Base-by-base conservation (phyloP, 2,888 invertebrate genomes). In the Theodoxus fluviatilis region DNA sequence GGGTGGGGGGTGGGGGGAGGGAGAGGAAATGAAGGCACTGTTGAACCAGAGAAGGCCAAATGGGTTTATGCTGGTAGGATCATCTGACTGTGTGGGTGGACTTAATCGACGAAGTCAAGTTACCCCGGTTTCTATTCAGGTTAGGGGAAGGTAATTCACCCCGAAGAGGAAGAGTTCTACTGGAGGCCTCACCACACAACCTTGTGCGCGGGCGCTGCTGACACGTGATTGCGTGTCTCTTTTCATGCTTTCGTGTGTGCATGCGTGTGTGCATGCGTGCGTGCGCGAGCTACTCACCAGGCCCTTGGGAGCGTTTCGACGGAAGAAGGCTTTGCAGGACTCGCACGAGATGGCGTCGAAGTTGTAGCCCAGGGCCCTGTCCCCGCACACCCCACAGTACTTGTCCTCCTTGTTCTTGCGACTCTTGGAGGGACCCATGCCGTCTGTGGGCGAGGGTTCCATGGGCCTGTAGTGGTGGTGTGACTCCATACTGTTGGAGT, bases 301-400 rank as follows among this genome's bases (percentile, higher is more conserved):
- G 70, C 86, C 85, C 78, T 87, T 87, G 22, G 86, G 86, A n/a
- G 87, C 87, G 82, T 87, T 87, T 70, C 87, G 68, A 68, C 87
- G 77, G 79, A 87, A 87, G 82, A 87, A 87, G 12, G 87, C 87
- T 77, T 87, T 87, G 77, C 87, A 86, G 0, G 85, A 86, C 78
- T 87, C 87, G 75, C 87, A 87, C n/a, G 86, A 86, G 69, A 87
- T 86, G 80, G 87, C 87, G 78, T 87, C 87, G 70, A 87, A 87
- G 80, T 87, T 87, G 80, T 86, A 87, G 38, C 86, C 86, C 31
- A 87, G 82, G 6, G 87, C 87, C 33, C 85, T 75, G 75, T 87
- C 87, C 3, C 87, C 87, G 69, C 87, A 87, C 61, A 87, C 86
- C 0, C 87, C 87, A 71, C 86, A 87, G 66, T 83, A 83, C 76